A percentile compares a stretch with the other conserved stretches of the same genome.
Evolutionary conservation across 2,888 invertebrate genomes (phyloP).

Genomic region (Thera britannica): DNA sequence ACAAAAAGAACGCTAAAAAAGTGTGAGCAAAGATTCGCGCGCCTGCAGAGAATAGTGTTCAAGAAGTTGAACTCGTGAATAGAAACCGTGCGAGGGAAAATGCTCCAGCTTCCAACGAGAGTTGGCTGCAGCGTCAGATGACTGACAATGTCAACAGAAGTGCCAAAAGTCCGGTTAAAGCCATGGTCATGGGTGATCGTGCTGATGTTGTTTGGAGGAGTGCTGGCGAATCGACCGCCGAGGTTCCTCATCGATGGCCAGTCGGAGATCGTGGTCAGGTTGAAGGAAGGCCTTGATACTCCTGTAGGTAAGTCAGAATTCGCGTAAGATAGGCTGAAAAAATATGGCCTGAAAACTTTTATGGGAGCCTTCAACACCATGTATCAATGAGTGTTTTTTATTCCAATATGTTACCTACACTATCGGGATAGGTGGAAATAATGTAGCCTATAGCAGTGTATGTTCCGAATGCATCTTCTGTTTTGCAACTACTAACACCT

Average conservation of each 20-base stretch:
- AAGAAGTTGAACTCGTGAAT: not conserved
- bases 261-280: slow-evolving; percentile 94
- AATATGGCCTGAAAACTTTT: too few relatives aligned
- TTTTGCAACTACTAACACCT: too few relatives aligned
- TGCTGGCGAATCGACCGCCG: slow-evolving; percentile 90
- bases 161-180: slow-evolving; percentile 78
- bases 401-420: too few relatives aligned
- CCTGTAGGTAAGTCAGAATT: slow-evolving; percentile 89
- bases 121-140: slow-evolving; percentile 39
- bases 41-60: too few relatives aligned
- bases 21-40: slow-evolving; percentile 8
- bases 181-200: slow-evolving; percentile 51
- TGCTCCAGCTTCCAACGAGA: slow-evolving; percentile 25
- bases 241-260: slow-evolving; percentile 94
- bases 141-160: slow-evolving; percentile 48
- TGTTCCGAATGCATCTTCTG: too few relatives aligned
- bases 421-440: too few relatives aligned
- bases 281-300: slow-evolving; percentile 95
- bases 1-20: not conserved
- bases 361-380: not conserved
- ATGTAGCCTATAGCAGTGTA: too few relatives aligned
- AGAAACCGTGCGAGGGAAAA: slow-evolving; percentile 34
- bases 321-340: too few relatives aligned
- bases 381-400: too few relatives aligned
- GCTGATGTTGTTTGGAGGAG: slow-evolving; percentile 52